phyloP scores from a whole-genome alignment of 2,888 invertebrate species.

The Rhimphoctona megacephalus region DNA sequence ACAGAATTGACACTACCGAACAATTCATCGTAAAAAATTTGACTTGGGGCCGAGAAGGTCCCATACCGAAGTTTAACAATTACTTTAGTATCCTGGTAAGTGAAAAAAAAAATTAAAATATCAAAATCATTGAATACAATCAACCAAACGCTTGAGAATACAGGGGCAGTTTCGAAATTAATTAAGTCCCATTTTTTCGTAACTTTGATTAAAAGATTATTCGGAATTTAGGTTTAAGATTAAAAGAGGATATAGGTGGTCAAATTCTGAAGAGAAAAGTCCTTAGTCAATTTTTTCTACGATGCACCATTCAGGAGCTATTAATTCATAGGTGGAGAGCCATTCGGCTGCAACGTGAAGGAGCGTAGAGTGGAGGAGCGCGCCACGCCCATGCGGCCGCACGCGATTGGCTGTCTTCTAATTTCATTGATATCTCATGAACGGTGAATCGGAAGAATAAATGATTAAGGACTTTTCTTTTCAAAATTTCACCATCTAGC shows the following conservation, averaged over 20 bases:
- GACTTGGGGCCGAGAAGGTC: conserved; percentile 78
- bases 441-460: background rate
- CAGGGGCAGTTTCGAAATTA: no score
- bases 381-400: background rate
- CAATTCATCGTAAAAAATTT: conserved; percentile 79
- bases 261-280: background rate
- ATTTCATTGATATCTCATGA: background rate
- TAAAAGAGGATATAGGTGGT: background rate
- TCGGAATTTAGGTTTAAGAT: background rate
- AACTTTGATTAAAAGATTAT: background rate
- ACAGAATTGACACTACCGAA: conserved; percentile 78
- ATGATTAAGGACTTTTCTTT: background rate
- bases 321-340: background rate
- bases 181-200: no score
- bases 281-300: background rate
- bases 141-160: no score
- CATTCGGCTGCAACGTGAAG: background rate
- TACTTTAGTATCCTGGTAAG: conserved; percentile 77
- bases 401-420: background rate
- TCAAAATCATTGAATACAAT: no score
- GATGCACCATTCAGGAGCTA: background rate
- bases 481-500: background rate
- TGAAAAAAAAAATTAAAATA: background rate
- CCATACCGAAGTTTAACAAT: conserved; percentile 70
- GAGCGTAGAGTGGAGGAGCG: background rate